These are phyloP conservation scores for Chrysolina haemoptera DNA, from an alignment of 2,888 invertebrate species.

Conservation along the genomic window DNA sequence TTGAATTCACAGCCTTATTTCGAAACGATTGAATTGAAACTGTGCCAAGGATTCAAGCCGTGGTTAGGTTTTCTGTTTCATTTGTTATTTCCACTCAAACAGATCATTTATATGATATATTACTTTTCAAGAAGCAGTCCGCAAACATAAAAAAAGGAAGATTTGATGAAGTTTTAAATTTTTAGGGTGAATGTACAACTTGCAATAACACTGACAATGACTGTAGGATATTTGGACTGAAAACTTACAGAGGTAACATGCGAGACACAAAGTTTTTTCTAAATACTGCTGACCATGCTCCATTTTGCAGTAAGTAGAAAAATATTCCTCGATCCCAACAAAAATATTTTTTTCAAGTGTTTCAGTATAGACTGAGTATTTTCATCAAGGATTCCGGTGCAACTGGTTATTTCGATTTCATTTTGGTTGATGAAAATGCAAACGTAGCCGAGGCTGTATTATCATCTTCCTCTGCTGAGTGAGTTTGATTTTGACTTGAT, in stretches of 20 bases:
- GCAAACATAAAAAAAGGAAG: no score
- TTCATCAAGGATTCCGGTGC: constrained; percentile 33
- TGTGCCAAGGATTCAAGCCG: no score
- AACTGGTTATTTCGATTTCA: constrained; percentile 63
- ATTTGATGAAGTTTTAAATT: constrained; percentile 15
- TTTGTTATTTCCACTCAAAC: no score
- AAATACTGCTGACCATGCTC: constrained; percentile 60
- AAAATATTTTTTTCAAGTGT: constrained; percentile 47
- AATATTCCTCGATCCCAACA: no score
- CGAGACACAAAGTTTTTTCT: constrained; percentile 62
- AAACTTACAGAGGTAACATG: constrained; percentile 53
- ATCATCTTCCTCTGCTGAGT: constrained; percentile 29
- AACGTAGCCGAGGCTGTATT: constrained; percentile 58
- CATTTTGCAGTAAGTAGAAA: constrained; percentile 64
- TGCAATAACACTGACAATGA: constrained; percentile 56
- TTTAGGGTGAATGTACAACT: constrained; percentile 61
- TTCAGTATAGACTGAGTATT: constrained; percentile 51
- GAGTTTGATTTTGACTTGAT: background rate
- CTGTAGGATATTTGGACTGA: constrained; percentile 64
- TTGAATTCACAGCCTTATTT: no score
- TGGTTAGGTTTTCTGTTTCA: no score
- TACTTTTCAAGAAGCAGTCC: no score
- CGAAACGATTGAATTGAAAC: no score
- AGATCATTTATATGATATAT: no score
- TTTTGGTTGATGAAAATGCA: constrained; percentile 61